These are phyloP conservation scores for Tetragnatha montana DNA, from an alignment of 2,888 invertebrate genomes.

Conservation along the genomic window DNA sequence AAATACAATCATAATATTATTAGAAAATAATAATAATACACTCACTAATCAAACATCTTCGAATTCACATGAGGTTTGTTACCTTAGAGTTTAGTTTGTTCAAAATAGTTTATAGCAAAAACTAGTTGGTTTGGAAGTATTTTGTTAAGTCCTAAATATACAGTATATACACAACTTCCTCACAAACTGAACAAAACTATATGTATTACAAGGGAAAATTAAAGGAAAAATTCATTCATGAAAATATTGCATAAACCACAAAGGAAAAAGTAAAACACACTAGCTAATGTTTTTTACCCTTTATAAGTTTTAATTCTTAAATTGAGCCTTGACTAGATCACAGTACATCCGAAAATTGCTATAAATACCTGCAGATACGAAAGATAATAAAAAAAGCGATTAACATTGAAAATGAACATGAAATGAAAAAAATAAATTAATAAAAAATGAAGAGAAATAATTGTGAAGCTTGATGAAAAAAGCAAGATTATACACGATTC, in stretches of 20 bases:
- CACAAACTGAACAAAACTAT: background rate
- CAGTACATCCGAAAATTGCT: background rate
- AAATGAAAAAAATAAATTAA: background rate
- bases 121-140: too few relatives aligned
- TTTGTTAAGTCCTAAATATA: background rate
- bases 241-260: background rate
- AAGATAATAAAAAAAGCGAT: background rate
- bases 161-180: background rate
- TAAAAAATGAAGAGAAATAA: background rate
- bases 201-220: background rate
- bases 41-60: too few relatives aligned
- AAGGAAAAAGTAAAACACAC: background rate
- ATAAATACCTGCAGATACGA: background rate
- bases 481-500: background rate
- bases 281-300: background rate
- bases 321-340: background rate
- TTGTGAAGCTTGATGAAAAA: background rate
- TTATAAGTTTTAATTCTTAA: background rate
- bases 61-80: too few relatives aligned
- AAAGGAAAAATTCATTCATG: background rate
- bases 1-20: too few relatives aligned
- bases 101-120: too few relatives aligned
- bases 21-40: too few relatives aligned
- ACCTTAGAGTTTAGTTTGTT: too few relatives aligned
- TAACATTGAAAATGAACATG: background rate